phyloP scores from a whole-genome alignment of 1,140 invertebrate genomes.

The Antheraea pernyi region DNA sequence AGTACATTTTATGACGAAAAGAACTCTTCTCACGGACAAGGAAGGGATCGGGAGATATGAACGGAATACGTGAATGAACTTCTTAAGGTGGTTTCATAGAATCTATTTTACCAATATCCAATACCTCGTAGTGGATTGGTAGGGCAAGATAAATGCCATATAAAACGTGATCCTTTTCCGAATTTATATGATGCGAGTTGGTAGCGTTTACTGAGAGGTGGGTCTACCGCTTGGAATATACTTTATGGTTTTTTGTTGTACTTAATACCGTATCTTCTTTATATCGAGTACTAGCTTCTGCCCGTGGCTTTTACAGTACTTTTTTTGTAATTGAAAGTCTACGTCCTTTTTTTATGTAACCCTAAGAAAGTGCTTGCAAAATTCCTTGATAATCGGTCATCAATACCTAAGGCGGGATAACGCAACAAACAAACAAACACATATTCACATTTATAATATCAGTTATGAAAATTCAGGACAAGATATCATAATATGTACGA shows the following conservation, averaged over 20 bases:
- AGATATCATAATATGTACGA: too few relatives aligned
- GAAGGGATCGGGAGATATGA: slow-evolving; percentile 9
- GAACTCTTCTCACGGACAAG: slow-evolving; percentile 8
- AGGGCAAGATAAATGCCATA: slow-evolving; percentile 19
- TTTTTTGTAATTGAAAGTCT: too few relatives aligned
- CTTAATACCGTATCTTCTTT: neutral
- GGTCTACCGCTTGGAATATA: neutral
- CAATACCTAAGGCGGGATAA: too few relatives aligned
- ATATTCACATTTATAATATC: too few relatives aligned
- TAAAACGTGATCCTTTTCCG: slow-evolving; percentile 20
- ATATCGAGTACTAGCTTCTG: too few relatives aligned
- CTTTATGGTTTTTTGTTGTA: neutral
- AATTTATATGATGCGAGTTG: slow-evolving; percentile 12
- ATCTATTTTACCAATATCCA: slow-evolving; percentile 21
- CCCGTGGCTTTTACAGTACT: too few relatives aligned
- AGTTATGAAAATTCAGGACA: too few relatives aligned
- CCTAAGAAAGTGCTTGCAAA: too few relatives aligned
- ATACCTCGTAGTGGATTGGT: slow-evolving; percentile 15
- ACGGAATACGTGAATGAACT: slow-evolving; percentile 19
- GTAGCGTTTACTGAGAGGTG: slow-evolving; percentile 15
- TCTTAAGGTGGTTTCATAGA: slow-evolving; percentile 15
- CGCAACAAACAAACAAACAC: too few relatives aligned
- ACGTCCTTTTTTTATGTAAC: too few relatives aligned
- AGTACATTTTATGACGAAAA: slow-evolving; percentile 7
- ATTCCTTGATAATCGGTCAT: too few relatives aligned